A percentile compares a stretch with the other conserved stretches of the same genome.
phyloP scores from a whole-genome alignment of 2,113 vertebrate species.

The Labeo catla region DNA sequence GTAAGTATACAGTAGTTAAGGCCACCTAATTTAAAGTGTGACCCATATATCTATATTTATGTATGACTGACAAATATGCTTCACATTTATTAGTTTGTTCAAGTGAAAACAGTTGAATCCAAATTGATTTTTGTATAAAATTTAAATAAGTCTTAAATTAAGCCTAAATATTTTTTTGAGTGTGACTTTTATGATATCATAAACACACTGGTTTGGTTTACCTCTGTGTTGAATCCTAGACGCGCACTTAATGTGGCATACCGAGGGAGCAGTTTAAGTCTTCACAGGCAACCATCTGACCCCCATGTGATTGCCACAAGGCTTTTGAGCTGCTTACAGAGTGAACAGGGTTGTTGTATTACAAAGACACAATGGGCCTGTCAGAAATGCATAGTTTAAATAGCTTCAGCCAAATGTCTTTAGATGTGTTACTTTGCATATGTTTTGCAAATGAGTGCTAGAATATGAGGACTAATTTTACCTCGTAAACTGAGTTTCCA shows the following conservation, averaged over 20 bases:
- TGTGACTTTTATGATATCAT: not conserved
- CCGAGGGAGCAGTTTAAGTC: not conserved
- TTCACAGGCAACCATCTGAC: constrained; percentile 25
- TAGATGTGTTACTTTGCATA: not conserved
- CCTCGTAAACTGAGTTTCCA: not conserved
- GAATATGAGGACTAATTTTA: no score
- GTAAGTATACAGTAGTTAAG: no score
- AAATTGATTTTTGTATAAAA: no score
- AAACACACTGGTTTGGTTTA: not conserved
- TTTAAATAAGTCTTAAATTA: no score
- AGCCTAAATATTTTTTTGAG: not conserved
- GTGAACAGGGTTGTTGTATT: not conserved
- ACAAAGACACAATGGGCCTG: not conserved
- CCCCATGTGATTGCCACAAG: constrained; percentile 39
- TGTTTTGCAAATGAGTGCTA: not conserved
- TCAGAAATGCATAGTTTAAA: not conserved
- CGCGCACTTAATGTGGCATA: not conserved
- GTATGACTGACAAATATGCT: no score
- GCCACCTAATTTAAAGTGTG: no score
- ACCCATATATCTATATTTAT: no score
- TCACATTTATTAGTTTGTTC: no score
- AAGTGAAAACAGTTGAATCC: no score
- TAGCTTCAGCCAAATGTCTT: not conserved
- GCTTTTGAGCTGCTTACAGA: constrained; percentile 22
- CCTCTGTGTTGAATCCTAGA: not conserved